Percentiles rank a stretch among this genome's conserved stretches.
Evolutionary conservation across 2,113 vertebrate species (phyloP).

Genomic region (Rhinoderma darwinii): DNA sequence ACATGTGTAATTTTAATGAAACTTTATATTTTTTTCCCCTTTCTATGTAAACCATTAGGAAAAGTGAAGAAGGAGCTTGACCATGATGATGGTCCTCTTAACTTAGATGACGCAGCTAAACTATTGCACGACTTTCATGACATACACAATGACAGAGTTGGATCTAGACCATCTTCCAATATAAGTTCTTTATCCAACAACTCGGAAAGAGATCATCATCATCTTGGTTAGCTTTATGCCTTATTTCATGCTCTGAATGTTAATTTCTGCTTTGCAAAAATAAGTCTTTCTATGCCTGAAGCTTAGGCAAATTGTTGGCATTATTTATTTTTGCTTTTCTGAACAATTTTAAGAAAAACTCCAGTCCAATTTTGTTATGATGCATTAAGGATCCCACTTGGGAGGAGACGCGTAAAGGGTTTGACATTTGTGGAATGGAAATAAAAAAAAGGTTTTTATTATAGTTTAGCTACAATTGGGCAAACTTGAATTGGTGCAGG

Average conservation of each 20-base stretch:
- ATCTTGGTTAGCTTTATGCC: slow-evolving; percentile 77
- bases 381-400: too few relatives aligned
- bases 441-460: too few relatives aligned
- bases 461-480: too few relatives aligned
- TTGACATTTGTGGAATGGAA: too few relatives aligned
- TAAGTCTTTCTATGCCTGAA: neutral
- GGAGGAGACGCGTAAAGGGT: too few relatives aligned
- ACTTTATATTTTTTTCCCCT: neutral
- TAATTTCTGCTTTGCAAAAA: neutral
- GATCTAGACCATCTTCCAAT: slow-evolving; percentile 93
- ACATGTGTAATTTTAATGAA: neutral
- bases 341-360: too few relatives aligned
- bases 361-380: too few relatives aligned
- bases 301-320: neutral
- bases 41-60: slow-evolving; percentile 69
- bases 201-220: slow-evolving; percentile 93
- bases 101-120: slow-evolving; percentile 90
- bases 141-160: slow-evolving; percentile 87
- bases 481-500: too few relatives aligned
- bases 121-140: slow-evolving; percentile 95
- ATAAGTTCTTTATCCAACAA: slow-evolving; percentile 93
- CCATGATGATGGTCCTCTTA: slow-evolving; percentile 85
- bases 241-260: slow-evolving; percentile 11
- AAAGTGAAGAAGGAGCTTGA: slow-evolving; percentile 94
- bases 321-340: neutral